Evolutionary conservation across 2,113 vertebrate species (phyloP).

Genomic region (Syngnathus scovelli): DNA sequence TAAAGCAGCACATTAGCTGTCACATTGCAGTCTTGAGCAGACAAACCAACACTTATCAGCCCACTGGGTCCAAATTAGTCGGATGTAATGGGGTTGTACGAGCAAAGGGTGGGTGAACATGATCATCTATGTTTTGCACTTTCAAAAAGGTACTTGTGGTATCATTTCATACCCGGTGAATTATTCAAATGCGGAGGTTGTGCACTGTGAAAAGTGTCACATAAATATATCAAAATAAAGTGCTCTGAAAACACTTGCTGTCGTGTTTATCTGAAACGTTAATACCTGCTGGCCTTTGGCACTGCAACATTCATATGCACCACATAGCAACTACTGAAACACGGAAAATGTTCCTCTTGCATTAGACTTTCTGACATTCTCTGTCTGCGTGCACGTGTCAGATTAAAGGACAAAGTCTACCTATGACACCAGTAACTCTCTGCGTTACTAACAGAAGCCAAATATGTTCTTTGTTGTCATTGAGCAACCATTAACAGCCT

Average conservation of each 20-base stretch:
- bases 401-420: conserved; percentile 15
- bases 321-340: neutral
- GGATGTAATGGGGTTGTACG: conserved; percentile 27
- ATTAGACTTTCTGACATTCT: conserved; percentile 14
- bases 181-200: conserved; percentile 5
- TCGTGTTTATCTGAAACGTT: neutral
- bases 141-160: conserved; percentile 10
- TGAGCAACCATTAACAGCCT: neutral
- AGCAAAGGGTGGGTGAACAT: conserved; percentile 7
- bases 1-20: conserved; percentile 30
- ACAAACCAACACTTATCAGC: conserved; percentile 44
- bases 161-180: conserved; percentile 9
- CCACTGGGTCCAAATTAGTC: conserved; percentile 43
- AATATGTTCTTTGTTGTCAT: neutral
- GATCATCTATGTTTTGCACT: conserved; percentile 21
- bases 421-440: neutral
- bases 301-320: conserved; percentile 26
- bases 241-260: neutral
- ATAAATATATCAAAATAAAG: conserved; percentile 10
- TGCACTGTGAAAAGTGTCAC: conserved; percentile 20
- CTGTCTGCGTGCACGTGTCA: conserved; percentile 1
- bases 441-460: neutral
- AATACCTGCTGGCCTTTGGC: conserved; percentile 5
- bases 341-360: conserved; percentile 13
- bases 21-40: conserved; percentile 17